These are phyloP conservation scores for Tapirus indicus DNA, from an alignment of 2,797 vertebrate species.

Conservation along the genomic window DNA sequence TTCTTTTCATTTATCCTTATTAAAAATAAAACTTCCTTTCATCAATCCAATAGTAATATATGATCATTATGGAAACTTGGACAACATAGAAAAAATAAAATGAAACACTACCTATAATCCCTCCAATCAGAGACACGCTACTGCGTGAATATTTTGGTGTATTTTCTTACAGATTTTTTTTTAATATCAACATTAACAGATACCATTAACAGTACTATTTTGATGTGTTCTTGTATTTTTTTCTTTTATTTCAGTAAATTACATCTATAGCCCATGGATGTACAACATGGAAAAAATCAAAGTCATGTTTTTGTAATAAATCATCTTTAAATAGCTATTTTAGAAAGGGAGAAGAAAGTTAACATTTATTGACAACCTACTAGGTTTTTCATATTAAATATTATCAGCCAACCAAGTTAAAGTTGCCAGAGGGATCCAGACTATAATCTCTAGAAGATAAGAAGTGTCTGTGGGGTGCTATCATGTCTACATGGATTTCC, in stretches of 20 bases:
- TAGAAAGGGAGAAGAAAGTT: neutral
- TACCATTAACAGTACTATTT: neutral
- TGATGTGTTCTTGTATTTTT: neutral
- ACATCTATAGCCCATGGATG: neutral
- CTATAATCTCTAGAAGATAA: neutral
- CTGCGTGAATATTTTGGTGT: neutral
- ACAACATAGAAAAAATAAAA: neutral
- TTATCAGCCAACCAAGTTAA: neutral
- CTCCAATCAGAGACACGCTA: neutral
- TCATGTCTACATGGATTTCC: neutral
- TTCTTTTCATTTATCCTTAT: neutral
- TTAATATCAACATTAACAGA: neutral
- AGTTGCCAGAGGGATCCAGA: neutral
- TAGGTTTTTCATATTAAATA: neutral
- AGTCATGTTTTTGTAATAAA: neutral
- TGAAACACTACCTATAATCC: neutral
- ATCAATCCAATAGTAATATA: neutral
- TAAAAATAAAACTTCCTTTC: constrained; percentile 4
- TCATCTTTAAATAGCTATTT: neutral
- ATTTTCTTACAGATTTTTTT: constrained; percentile 3
- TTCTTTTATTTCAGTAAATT: neutral
- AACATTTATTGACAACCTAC: neutral
- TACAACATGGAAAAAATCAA: neutral
- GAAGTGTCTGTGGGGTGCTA: neutral
- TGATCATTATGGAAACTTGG: neutral